These are phyloP conservation scores for Thera britannica DNA, from an alignment of 2,888 invertebrate species.

Conservation along the genomic window DNA sequence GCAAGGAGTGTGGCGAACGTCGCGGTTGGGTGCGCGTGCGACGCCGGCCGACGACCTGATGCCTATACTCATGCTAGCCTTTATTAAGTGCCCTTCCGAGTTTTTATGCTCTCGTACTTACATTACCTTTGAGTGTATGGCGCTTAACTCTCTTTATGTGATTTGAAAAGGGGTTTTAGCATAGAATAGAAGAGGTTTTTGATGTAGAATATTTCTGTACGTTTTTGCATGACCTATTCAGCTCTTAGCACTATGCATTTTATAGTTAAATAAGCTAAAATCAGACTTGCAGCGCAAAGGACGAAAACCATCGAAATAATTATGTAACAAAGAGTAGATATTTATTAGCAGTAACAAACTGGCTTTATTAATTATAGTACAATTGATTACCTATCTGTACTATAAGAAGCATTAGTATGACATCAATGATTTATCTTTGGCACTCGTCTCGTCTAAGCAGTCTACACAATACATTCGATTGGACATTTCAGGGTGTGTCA, in stretches of 20 bases:
- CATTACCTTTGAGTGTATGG: conserved; percentile 13
- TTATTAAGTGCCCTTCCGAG: conserved; percentile 42
- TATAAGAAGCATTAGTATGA: neutral
- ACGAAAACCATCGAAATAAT: neutral
- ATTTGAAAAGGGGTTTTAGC: neutral
- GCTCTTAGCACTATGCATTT: no score
- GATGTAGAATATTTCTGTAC: neutral
- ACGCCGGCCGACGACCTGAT: conserved; percentile 67
- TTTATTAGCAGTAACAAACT: neutral
- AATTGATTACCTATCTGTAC: no score
- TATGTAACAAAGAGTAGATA: neutral
- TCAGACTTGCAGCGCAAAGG: neutral
- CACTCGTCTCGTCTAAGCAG: neutral
- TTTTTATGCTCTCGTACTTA: conserved; percentile 11
- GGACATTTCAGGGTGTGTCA: conserved; percentile 4
- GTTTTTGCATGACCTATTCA: neutral
- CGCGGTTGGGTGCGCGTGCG: conserved; percentile 65
- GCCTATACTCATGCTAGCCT: conserved; percentile 41
- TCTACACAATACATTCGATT: neutral
- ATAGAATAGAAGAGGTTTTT: neutral
- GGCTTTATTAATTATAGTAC: no score
- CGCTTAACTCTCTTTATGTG: conserved; percentile 6
- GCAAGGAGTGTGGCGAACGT: conserved; percentile 63
- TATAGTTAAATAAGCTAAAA: neutral
- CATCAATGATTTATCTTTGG: neutral